Conservation (phyloP, 2,113 vertebrate species). For the Acinonyx jubatus region DNA sequence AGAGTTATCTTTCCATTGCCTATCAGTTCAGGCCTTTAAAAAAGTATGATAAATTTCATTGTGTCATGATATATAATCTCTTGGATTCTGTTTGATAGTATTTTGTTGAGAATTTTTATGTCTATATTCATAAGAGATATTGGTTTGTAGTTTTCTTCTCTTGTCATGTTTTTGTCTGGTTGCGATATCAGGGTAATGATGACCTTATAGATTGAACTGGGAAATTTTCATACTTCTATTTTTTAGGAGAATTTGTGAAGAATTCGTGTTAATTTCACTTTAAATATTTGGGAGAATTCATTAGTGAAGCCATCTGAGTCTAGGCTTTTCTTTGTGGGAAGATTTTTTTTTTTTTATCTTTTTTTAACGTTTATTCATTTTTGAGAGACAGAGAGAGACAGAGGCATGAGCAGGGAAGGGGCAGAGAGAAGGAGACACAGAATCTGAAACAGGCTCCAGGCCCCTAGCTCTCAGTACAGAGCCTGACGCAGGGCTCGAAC, state of each 20-base stretch:
- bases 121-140: background rate
- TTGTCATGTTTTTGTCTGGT: background rate
- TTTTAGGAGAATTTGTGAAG: background rate
- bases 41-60: background rate
- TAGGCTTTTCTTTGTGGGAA: background rate
- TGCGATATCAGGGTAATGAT: background rate
- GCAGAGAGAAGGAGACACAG: too few relatives aligned
- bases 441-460: too few relatives aligned
- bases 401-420: too few relatives aligned
- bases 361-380: too few relatives aligned
- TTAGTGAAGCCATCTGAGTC: background rate
- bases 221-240: background rate
- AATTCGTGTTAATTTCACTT: background rate
- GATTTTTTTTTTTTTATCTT: background rate
- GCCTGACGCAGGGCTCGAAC: too few relatives aligned
- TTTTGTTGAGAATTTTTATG: conserved; percentile 2
- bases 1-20: background rate
- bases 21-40: background rate
- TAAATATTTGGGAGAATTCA: background rate
- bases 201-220: background rate
- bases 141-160: background rate
- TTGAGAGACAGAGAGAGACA: too few relatives aligned
- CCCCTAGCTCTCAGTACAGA: too few relatives aligned
- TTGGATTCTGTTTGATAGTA: background rate
- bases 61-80: background rate